These are phyloP conservation scores for Ailurus styani DNA, from an alignment of 2,113 vertebrate genomes.

Conservation along the genomic window DNA sequence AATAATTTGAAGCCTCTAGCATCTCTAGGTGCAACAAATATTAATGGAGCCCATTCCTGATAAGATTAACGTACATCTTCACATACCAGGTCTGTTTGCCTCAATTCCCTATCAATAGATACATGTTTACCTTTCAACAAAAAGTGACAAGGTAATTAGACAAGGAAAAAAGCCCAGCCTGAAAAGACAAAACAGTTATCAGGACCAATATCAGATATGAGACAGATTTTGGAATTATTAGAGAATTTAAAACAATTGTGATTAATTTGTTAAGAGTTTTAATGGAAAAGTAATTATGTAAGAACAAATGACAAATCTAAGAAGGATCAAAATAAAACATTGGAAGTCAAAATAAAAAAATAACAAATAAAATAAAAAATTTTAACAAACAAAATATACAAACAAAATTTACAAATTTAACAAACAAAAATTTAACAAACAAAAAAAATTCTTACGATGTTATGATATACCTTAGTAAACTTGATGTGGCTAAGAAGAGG, in stretches of 20 bases:
- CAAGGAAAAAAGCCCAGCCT: not conserved
- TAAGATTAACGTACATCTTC: not conserved
- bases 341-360: not conserved
- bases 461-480: not conserved
- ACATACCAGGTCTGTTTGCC: not conserved
- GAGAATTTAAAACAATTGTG: not conserved
- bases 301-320: not conserved
- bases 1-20: not conserved
- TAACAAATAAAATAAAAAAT: not conserved
- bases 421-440: not conserved
- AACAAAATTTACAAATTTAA: too few relatives aligned
- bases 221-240: not conserved
- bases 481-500: not conserved
- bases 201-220: not conserved
- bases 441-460: not conserved
- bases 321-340: not conserved
- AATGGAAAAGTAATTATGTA: not conserved
- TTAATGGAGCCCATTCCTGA: not conserved
- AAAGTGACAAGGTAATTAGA: not conserved
- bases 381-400: too few relatives aligned
- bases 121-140: not conserved
- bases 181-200: not conserved
- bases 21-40: not conserved
- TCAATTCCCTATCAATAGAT: not conserved
- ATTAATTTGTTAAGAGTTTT: not conserved